phyloP scores from a whole-genome alignment of 2,113 vertebrate species.

The Zingel zingel region DNA sequence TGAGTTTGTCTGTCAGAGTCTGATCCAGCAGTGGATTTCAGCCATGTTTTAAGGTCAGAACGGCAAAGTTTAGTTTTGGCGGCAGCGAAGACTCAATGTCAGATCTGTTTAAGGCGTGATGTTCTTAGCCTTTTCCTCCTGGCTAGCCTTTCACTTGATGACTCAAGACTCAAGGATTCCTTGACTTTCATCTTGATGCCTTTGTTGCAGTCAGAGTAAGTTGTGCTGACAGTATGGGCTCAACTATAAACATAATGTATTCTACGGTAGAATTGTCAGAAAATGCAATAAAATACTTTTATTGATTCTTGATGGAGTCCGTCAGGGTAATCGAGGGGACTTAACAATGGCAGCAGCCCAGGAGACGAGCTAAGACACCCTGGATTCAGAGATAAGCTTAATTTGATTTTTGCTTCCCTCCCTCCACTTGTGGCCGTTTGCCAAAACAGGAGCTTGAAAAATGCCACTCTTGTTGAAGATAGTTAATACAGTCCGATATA shows the following conservation, averaged over 20 bases:
- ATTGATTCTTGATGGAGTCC: constrained; percentile 24
- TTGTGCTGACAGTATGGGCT: neutral
- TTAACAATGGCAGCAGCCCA: constrained; percentile 16
- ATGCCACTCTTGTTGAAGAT: constrained; percentile 33
- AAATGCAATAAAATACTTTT: neutral
- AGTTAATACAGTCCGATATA: neutral
- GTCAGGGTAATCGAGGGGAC: constrained; percentile 4
- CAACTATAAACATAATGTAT: neutral
- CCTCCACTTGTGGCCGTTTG: neutral
- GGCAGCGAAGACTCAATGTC: constrained; percentile 26
- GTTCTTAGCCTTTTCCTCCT: constrained; percentile 29
- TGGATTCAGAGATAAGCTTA: constrained; percentile 25
- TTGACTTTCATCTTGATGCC: constrained; percentile 1
- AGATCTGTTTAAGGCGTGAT: constrained; percentile 33
- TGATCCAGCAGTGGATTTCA: constrained; percentile 43
- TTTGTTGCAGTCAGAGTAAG: constrained; percentile 26
- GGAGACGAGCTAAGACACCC: constrained; percentile 10
- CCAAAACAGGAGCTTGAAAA: constrained; percentile 37
- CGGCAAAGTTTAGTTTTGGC: constrained; percentile 37
- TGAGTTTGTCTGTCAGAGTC: constrained; percentile 13
- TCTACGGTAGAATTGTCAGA: neutral
- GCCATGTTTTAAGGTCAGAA: constrained; percentile 37
- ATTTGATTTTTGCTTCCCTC: constrained; percentile 32
- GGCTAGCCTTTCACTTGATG: constrained; percentile 20
- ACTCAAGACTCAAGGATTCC: constrained; percentile 37